These are phyloP conservation scores for Caenorhabditis afra DNA, from an alignment of 2,888 invertebrate genomes.

Conservation along the genomic window DNA sequence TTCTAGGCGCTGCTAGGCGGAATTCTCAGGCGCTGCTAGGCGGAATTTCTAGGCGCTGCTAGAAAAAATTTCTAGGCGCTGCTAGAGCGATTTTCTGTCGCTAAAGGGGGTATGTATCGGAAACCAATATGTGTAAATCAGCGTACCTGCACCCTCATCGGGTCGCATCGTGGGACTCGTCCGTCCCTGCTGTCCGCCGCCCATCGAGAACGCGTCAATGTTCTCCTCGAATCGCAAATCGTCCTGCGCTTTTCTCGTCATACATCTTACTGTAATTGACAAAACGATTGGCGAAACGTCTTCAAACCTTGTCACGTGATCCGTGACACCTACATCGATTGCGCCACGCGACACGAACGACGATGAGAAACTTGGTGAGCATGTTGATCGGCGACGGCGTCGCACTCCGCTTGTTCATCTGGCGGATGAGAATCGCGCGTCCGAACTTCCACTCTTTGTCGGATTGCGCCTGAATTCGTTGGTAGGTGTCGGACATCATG, in stretches of 20 bases:
- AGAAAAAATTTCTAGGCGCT: too few relatives aligned
- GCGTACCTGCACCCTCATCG: constrained; percentile 56
- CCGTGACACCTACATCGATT: constrained; percentile 79
- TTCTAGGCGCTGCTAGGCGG: too few relatives aligned
- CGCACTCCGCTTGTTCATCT: constrained; percentile 97
- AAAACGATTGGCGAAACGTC: constrained; percentile 36
- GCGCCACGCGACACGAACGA: constrained; percentile 78
- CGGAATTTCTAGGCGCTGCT: too few relatives aligned
- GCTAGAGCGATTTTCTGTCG: too few relatives aligned
- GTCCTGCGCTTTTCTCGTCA: constrained; percentile 79
- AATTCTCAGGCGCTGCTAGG: too few relatives aligned
- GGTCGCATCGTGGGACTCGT: constrained; percentile 69
- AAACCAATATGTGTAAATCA: too few relatives aligned
- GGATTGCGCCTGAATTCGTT: constrained; percentile 93
- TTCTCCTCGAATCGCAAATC: constrained; percentile 80
- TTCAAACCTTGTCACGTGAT: too few relatives aligned
- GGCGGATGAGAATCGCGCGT: constrained; percentile 95
- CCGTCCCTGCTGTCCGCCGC: constrained; percentile 76
- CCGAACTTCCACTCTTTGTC: constrained; percentile 99
- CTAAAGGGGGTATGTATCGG: too few relatives aligned
- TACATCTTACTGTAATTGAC: constrained; percentile 79
- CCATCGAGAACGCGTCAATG: constrained; percentile 80
- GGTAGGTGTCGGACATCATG: constrained; percentile 99
- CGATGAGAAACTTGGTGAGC: constrained; percentile 86
- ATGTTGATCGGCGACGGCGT: constrained; percentile 98